Conservation (phyloP, 2,888 invertebrate genomes). For the Sesia bembeciformis region DNA sequence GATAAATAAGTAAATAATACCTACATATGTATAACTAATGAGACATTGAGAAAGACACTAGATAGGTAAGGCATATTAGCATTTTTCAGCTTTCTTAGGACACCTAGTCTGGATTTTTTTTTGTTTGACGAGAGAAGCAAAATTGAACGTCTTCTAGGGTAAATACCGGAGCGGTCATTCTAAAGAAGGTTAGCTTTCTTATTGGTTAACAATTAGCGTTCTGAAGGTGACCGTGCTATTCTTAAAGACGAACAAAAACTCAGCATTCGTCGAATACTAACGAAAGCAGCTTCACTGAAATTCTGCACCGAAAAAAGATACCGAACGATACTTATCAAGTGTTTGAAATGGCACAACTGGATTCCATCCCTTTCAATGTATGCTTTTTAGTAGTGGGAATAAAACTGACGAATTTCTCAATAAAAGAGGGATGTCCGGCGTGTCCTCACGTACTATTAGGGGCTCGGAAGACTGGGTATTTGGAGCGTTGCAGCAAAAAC, state of each 20-base stretch:
- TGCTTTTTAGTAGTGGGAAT: slow-evolving; percentile 54
- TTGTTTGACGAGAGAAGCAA: background rate
- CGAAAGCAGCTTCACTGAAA: slow-evolving; percentile 61
- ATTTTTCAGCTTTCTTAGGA: too few relatives aligned
- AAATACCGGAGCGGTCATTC: too few relatives aligned
- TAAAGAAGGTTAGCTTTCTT: slow-evolving; percentile 37
- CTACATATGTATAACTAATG: too few relatives aligned
- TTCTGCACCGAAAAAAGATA: slow-evolving; percentile 53
- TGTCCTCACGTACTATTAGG: slow-evolving; percentile 58
- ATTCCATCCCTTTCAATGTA: slow-evolving; percentile 55
- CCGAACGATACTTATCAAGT: slow-evolving; percentile 71
- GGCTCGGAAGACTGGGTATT: slow-evolving; percentile 50
- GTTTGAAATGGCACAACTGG: slow-evolving; percentile 75
- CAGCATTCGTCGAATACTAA: slow-evolving; percentile 60
- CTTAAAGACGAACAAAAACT: slow-evolving; percentile 49
- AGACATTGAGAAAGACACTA: too few relatives aligned
- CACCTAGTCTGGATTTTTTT: too few relatives aligned
- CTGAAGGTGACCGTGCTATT: slow-evolving; percentile 68
- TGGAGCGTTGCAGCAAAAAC: slow-evolving; percentile 72
- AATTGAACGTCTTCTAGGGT: background rate
- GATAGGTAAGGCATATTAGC: too few relatives aligned
- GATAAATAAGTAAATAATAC: too few relatives aligned
- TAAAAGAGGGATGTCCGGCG: slow-evolving; percentile 70
- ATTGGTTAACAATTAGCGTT: slow-evolving; percentile 62
- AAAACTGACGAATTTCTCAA: slow-evolving; percentile 75